Conservation (phyloP, 2,113 vertebrate genomes). For the Sceloporus undulatus region DNA sequence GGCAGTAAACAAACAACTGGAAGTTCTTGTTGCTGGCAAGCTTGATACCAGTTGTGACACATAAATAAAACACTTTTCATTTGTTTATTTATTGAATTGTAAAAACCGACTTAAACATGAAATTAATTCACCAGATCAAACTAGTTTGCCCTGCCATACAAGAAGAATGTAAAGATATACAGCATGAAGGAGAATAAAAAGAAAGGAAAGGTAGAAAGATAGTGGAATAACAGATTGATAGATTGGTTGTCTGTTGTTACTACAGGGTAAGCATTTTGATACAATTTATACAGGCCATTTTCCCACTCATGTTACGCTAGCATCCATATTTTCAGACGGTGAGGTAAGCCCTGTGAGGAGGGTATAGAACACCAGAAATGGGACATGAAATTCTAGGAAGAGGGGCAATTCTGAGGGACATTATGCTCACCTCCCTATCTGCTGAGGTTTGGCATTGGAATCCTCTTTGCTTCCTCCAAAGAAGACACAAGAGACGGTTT, state of each 20-base stretch:
- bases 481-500: background rate
- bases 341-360: background rate
- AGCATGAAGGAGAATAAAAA: background rate
- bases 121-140: slow-evolving; percentile 36
- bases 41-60: slow-evolving; percentile 18
- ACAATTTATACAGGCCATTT: background rate
- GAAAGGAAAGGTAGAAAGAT: background rate
- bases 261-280: slow-evolving; percentile 27
- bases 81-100: slow-evolving; percentile 41
- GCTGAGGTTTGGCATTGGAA: background rate
- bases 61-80: slow-evolving; percentile 15
- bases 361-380: background rate
- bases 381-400: background rate
- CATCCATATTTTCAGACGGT: background rate
- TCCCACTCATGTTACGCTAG: background rate
- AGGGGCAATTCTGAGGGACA: background rate
- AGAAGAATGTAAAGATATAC: slow-evolving; percentile 11
- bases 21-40: slow-evolving; percentile 32
- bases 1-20: slow-evolving; percentile 34
- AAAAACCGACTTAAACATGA: slow-evolving; percentile 34
- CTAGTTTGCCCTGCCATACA: slow-evolving; percentile 1
- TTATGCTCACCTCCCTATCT: background rate
- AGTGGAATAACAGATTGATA: background rate
- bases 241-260: background rate
- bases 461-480: background rate